Evolutionary conservation across 92 coral and sea anemone genomes (phyloP).

Genomic region (Phenganax subtilis): DNA sequence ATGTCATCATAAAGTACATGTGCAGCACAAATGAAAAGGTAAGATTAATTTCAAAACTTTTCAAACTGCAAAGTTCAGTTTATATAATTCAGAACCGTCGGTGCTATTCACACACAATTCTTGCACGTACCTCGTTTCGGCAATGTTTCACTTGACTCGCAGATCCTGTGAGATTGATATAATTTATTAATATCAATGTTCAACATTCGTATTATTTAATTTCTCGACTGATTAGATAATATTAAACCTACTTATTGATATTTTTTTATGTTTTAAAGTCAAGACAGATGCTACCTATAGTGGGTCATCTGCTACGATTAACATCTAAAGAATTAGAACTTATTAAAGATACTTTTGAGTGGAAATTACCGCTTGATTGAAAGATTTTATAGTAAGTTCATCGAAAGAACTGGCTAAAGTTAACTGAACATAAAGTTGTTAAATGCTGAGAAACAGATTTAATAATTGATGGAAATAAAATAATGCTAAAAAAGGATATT

Average conservation of each 20-base stretch:
- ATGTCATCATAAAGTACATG: conserved; percentile 90
- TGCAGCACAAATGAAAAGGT: conserved; percentile 97
- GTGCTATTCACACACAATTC: no score
- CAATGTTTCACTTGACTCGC: no score
- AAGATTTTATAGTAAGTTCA: background rate
- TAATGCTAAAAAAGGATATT: background rate
- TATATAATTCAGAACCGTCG: no score
- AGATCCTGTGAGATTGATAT: no score
- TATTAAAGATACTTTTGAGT: conserved; percentile 75
- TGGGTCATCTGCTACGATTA: conserved; percentile 77
- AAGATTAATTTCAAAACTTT: conserved; percentile 5
- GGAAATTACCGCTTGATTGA: conserved; percentile 58
- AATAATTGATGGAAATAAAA: background rate
- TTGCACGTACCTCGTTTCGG: no score
- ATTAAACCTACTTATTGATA: no score
- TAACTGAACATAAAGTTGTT: background rate
- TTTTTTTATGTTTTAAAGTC: conserved; percentile 56
- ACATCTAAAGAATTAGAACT: conserved; percentile 69
- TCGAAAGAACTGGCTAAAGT: background rate
- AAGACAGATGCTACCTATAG: conserved; percentile 81
- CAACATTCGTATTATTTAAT: no score
- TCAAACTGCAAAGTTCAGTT: no score
- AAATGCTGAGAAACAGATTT: background rate
- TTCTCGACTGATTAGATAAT: no score
- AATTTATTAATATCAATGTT: no score